phyloP scores from a whole-genome alignment of 2,113 vertebrate genomes.

The Cariama cristata region DNA sequence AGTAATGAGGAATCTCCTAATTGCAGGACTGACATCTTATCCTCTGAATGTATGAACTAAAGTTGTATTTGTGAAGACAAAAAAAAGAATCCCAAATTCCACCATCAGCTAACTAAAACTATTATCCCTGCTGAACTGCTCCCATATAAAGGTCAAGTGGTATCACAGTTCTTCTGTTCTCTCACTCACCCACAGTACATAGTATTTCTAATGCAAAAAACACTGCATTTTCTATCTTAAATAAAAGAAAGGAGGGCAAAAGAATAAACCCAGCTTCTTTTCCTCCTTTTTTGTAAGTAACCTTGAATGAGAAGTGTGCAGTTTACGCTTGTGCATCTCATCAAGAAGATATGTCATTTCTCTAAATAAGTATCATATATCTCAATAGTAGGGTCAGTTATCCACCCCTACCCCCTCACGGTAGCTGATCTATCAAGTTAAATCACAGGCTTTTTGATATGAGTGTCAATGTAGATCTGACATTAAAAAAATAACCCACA shows the following conservation, averaged over 20 bases:
- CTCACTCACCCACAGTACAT: background rate
- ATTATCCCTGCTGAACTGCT: background rate
- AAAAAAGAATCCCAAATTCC: background rate
- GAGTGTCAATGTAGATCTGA: constrained; percentile 42
- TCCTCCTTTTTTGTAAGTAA: constrained; percentile 10
- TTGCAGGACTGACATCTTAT: background rate
- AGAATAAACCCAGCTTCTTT: background rate
- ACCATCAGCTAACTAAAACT: background rate
- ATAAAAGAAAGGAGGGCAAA: background rate
- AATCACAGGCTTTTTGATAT: constrained; percentile 29
- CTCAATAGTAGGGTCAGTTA: constrained; percentile 56
- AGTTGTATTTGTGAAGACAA: background rate
- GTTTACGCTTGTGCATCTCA: background rate
- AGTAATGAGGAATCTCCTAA: background rate
- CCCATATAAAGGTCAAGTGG: background rate
- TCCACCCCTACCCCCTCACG: background rate
- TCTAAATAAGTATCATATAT: constrained; percentile 60
- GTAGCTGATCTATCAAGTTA: constrained; percentile 54
- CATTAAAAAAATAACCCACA: constrained; percentile 11
- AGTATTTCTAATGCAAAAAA: background rate
- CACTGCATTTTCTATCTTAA: background rate
- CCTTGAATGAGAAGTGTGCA: constrained; percentile 37
- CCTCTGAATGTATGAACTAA: background rate
- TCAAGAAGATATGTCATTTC: constrained; percentile 51
- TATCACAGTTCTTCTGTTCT: background rate